Evolutionary conservation across 2,888 invertebrate genomes (phyloP), one percentile per base, ranked within the genome.

Genomic region (Philonicus albiceps): DNA sequence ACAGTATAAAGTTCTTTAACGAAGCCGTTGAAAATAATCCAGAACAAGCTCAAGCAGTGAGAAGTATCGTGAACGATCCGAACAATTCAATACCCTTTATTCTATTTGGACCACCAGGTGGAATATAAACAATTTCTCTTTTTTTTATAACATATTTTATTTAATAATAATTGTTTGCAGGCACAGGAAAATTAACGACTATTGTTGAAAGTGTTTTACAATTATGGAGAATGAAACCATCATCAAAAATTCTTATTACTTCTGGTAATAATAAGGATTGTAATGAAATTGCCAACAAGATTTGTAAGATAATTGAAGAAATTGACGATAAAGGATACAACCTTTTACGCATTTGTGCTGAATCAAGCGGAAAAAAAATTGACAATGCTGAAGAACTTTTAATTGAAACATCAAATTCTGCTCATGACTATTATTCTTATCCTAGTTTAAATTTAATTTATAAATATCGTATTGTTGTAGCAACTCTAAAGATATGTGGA

Each of bases 21-120:
- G 1, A 87, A 0, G 85, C 55, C 1, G 92, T 96, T 43, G 91
- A 90, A 74, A 88, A 89, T 0, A 96, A 96, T 91, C 89, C 90
- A 0, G 94, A 95, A 89, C 96, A 96, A 90, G 92, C 92, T 88
- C 92, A 93, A 84, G 96, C 96, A 0, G 95, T 97, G 0, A 90
- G 92, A 84, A 95, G 95, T 89, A 96, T 96, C 80, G 89, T 96
- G 6, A 93, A 93, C 22, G 94, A 94, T 11, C 93, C 95, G 0
- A 93, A 94, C 0, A 93, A 94, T 5, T 93, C 94, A 0, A 94
- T 94, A 0, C 97, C 98, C 0, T 98, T 97, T 90, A 94, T 97
- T 43, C 93, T 98, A 73, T 97, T 96, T 92, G 98, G 98, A 1
- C 98, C 98, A 53, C 97, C 98, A 78, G 98, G 97, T 87, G 19